phyloP scores from a whole-genome alignment of 2,888 invertebrate genomes.

The Eristalis intricaria region DNA sequence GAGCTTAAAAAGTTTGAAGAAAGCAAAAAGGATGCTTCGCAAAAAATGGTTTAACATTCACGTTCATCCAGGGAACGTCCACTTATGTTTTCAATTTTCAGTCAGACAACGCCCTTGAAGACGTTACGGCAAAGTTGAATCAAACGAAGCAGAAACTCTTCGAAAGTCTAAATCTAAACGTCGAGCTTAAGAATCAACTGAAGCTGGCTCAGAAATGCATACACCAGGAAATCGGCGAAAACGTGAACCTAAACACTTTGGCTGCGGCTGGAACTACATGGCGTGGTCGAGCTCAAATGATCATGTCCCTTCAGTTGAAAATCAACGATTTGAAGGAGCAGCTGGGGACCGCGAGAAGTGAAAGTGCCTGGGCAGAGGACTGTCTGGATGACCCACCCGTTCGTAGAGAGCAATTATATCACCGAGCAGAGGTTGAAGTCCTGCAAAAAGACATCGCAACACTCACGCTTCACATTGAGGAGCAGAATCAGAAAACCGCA shows the following conservation, averaged over 20 bases:
- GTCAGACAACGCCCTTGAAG: slow-evolving; percentile 79
- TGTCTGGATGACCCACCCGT: slow-evolving; percentile 79
- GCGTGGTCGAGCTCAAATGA: slow-evolving; percentile 91
- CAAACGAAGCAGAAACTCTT: slow-evolving; percentile 84
- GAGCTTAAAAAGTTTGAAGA: slow-evolving; percentile 28
- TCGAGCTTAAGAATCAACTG: slow-evolving; percentile 87
- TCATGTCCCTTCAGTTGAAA: slow-evolving; percentile 86
- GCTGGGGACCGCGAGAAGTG: slow-evolving; percentile 75
- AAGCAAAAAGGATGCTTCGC: background rate
- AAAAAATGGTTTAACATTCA: slow-evolving; percentile 4
- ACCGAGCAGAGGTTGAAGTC: slow-evolving; percentile 83
- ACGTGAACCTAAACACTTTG: slow-evolving; percentile 85
- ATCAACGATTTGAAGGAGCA: slow-evolving; percentile 86
- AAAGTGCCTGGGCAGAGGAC: slow-evolving; percentile 5
- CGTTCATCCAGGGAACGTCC: background rate
- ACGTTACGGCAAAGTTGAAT: slow-evolving; percentile 83
- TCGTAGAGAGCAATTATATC: slow-evolving; percentile 83
- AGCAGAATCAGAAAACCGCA: slow-evolving; percentile 85
- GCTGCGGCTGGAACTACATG: slow-evolving; percentile 85
- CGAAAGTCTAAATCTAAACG: slow-evolving; percentile 87
- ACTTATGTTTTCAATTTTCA: background rate
- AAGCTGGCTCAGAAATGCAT: slow-evolving; percentile 88
- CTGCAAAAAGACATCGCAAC: slow-evolving; percentile 84
- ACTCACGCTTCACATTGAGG: slow-evolving; percentile 83
- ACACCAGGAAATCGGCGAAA: slow-evolving; percentile 89